Conservation (phyloP, 2,888 invertebrate species). For the Melolontha melolontha region DNA sequence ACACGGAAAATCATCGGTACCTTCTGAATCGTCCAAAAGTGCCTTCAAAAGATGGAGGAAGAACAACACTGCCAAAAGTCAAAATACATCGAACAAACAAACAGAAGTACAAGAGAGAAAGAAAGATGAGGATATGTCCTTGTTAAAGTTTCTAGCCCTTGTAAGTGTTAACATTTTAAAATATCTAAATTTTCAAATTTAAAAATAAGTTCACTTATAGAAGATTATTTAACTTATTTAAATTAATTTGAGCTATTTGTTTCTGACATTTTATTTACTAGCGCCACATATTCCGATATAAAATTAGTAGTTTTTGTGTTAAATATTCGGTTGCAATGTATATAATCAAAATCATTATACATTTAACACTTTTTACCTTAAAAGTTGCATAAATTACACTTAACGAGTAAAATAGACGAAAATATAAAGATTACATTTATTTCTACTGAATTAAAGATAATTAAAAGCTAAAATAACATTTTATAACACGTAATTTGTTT, state of each 20-base stretch:
- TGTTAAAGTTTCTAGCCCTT: constrained; percentile 82
- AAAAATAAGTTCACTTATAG: background rate
- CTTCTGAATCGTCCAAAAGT: constrained; percentile 58
- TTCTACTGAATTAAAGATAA: too few relatives aligned
- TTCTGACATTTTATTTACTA: too few relatives aligned
- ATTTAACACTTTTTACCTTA: too few relatives aligned
- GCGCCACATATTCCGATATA: background rate
- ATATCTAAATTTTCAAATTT: background rate
- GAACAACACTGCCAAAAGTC: constrained; percentile 48
- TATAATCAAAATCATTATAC: too few relatives aligned
- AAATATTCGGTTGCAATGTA: too few relatives aligned
- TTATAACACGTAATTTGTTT: too few relatives aligned
- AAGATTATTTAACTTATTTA: background rate
- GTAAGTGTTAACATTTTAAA: constrained; percentile 77
- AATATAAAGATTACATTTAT: too few relatives aligned
- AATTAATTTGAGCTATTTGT: background rate
- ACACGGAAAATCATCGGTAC: constrained; percentile 52
- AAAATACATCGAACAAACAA: constrained; percentile 23
- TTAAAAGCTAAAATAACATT: too few relatives aligned
- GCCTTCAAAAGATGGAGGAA: constrained; percentile 63
- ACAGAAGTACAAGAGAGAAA: constrained; percentile 45
- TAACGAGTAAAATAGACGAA: too few relatives aligned
- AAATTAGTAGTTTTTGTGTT: background rate
- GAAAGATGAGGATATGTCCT: constrained; percentile 65
- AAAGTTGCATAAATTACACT: too few relatives aligned